These are phyloP conservation scores for Trilocha varians DNA, from an alignment of 2,888 invertebrate species.

Conservation along the genomic window DNA sequence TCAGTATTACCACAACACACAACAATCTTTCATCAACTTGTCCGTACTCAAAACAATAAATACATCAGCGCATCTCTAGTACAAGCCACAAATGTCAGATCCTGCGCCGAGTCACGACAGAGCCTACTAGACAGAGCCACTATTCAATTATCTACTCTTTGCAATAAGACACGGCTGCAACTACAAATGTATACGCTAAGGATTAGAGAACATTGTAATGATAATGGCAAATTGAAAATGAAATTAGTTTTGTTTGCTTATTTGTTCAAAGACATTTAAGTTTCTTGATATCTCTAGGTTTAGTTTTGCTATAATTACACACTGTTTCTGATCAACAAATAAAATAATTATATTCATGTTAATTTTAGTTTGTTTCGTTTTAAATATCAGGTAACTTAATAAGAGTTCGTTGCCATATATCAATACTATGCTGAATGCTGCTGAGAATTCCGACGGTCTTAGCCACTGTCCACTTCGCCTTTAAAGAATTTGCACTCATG, in stretches of 20 bases:
- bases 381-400: too few species aligned
- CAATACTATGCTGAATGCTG: too few species aligned
- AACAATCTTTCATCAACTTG: not conserved
- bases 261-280: too few species aligned
- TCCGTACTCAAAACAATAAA: not conserved
- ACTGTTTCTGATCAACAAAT: too few species aligned
- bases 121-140: constrained; percentile 26
- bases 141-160: constrained; percentile 29
- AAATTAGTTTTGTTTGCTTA: not conserved
- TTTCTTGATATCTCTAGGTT: too few species aligned
- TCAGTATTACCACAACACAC: not conserved
- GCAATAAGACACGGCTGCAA: constrained; percentile 24
- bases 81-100: not conserved
- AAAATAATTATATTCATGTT: too few species aligned
- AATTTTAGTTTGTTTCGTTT: too few species aligned
- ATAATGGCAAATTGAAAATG: constrained; percentile 9
- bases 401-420: too few species aligned
- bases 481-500: too few species aligned
- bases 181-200: constrained; percentile 6
- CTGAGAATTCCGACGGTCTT: too few species aligned
- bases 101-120: constrained; percentile 23
- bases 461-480: too few species aligned
- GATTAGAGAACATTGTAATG: not conserved
- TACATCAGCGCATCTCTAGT: not conserved
- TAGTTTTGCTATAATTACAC: too few species aligned